These are phyloP conservation scores for Rhadina sibilatrix DNA, from an alignment of 2,113 vertebrate genomes.

Conservation along the genomic window DNA sequence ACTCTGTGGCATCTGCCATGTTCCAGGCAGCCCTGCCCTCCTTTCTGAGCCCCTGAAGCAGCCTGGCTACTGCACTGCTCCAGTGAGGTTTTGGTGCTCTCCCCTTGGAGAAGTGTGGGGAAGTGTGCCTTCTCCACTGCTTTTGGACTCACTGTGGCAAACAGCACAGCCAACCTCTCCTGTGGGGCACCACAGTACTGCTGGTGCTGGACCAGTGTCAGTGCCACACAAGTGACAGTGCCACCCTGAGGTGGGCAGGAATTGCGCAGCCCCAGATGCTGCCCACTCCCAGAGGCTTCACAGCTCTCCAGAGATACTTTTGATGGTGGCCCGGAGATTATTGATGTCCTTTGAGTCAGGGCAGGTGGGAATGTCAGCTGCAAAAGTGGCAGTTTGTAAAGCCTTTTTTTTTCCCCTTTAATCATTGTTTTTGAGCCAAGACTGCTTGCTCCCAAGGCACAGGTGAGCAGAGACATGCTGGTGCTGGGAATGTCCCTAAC, in stretches of 20 bases:
- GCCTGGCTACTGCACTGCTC: rapidly evolving
- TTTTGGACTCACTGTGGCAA: too few relatives aligned
- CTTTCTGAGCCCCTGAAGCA: neutral
- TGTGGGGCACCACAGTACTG: neutral
- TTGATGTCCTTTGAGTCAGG: rapidly evolving
- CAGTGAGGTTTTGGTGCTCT: neutral
- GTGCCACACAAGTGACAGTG: neutral
- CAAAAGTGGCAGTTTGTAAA: neutral
- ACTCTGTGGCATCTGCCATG: rapidly evolving
- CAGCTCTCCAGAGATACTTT: neutral
- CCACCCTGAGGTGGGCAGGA: neutral
- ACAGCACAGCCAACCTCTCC: neutral
- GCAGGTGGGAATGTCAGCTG: rapidly evolving
- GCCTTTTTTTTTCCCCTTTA: neutral
- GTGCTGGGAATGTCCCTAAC: neutral
- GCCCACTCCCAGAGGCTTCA: rapidly evolving
- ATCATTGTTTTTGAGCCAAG: neutral
- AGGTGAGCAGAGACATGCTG: rapidly evolving
- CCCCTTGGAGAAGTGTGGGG: neutral
- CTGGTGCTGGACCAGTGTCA: too few relatives aligned
- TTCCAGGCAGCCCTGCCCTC: rapidly evolving
- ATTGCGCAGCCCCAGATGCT: rapidly evolving
- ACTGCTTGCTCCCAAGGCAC: neutral
- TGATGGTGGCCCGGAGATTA: rapidly evolving
- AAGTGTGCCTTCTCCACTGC: neutral